These are phyloP conservation scores for Chymomyza costata DNA, from an alignment of 1,140 invertebrate genomes.

Conservation along the genomic window DNA sequence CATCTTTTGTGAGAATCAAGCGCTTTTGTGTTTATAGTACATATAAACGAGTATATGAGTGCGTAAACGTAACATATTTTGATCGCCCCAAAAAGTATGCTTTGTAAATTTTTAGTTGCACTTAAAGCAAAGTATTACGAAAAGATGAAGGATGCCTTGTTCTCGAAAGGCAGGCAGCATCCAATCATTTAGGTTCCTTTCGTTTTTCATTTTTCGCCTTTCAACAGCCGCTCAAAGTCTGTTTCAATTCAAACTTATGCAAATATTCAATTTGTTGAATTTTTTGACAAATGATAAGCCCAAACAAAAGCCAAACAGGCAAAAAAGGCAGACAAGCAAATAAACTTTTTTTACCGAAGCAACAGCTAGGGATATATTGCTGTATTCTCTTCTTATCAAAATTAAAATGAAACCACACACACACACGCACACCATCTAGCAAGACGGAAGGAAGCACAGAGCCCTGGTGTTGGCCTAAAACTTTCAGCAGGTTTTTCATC, in stretches of 20 bases:
- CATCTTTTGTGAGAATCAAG: too few species aligned
- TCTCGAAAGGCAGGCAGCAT: too few species aligned
- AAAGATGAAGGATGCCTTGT: too few species aligned
- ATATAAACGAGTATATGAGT: too few species aligned
- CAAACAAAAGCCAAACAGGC: constrained; percentile 41
- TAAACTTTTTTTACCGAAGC: constrained; percentile 61
- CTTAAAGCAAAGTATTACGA: neutral
- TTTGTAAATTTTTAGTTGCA: too few species aligned
- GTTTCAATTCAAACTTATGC: constrained; percentile 70
- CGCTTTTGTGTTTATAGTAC: too few species aligned
- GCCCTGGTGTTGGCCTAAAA: constrained; percentile 42
- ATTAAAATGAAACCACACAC: constrained; percentile 59
- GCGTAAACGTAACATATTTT: too few species aligned
- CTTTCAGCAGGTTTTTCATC: constrained; percentile 55
- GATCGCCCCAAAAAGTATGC: too few species aligned
- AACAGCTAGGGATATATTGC: constrained; percentile 12
- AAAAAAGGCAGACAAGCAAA: constrained; percentile 52
- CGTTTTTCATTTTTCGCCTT: too few species aligned
- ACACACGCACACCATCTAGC: constrained; percentile 1
- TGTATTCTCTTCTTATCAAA: constrained; percentile 56
- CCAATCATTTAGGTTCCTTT: too few species aligned
- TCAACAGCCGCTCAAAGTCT: neutral
- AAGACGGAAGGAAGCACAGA: constrained; percentile 34
- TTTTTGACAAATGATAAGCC: constrained; percentile 67
- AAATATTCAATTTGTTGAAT: constrained; percentile 65